Conservation (phyloP, 2,888 invertebrate genomes). For the Leptinotarsa rubiginosa region DNA sequence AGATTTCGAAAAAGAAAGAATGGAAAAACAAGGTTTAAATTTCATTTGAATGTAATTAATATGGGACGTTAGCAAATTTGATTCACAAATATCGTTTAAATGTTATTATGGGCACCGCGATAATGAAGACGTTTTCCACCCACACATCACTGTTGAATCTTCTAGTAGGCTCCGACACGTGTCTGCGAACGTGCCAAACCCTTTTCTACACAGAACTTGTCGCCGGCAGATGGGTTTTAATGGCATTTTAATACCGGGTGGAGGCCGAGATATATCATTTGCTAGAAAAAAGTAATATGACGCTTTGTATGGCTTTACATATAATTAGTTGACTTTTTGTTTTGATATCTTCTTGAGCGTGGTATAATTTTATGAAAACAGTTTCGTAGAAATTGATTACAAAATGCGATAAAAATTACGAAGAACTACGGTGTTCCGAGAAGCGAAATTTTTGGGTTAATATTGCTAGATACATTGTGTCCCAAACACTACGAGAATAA, state of each 20-base stretch:
- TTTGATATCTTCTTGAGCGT: slow-evolving; percentile 26
- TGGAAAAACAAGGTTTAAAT: too few relatives aligned
- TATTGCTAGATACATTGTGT: background rate
- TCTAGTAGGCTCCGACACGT: slow-evolving; percentile 39
- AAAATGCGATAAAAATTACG: background rate
- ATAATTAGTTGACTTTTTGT: slow-evolving; percentile 40
- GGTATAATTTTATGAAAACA: slow-evolving; percentile 38
- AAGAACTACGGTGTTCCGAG: background rate
- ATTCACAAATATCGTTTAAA: too few relatives aligned
- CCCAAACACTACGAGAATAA: background rate
- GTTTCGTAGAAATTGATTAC: slow-evolving; percentile 31
- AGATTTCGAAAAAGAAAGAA: too few relatives aligned
- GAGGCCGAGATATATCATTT: slow-evolving; percentile 44
- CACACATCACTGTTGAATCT: slow-evolving; percentile 25
- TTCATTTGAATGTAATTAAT: too few relatives aligned
- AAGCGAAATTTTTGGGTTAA: background rate
- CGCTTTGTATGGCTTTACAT: slow-evolving; percentile 40
- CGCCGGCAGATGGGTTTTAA: slow-evolving; percentile 51
- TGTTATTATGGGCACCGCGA: too few relatives aligned
- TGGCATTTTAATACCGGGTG: slow-evolving; percentile 51
- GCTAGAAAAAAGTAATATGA: slow-evolving; percentile 42
- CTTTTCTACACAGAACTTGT: slow-evolving; percentile 41
- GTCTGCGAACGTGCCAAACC: slow-evolving; percentile 49
- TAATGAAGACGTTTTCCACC: too few relatives aligned
- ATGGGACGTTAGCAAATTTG: too few relatives aligned